phyloP scores from a whole-genome alignment of 1,140 invertebrate genomes.

The Ditylenchus dipsaci region DNA sequence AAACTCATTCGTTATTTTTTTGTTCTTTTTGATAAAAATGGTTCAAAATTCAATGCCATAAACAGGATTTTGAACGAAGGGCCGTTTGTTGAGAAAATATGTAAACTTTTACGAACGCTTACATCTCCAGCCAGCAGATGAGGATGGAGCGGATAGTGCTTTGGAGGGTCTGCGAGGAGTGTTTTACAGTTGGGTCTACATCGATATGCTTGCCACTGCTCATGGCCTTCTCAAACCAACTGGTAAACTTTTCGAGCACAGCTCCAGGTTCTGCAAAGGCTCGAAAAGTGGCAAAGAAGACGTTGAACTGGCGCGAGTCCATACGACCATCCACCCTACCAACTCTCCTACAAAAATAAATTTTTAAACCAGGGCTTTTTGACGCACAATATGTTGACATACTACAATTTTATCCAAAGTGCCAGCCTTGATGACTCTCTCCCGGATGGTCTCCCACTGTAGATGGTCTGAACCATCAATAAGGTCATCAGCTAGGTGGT shows the following conservation, averaged over 20 bases:
- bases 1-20: too few species aligned
- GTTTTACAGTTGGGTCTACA: not conserved
- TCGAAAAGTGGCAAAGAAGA: conserved; percentile 88
- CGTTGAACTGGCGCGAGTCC: conserved; percentile 93
- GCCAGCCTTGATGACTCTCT: conserved; percentile 90
- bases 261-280: conserved; percentile 75
- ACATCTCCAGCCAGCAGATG: conserved; percentile 92
- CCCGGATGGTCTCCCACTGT: conserved; percentile 97
- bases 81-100: too few species aligned
- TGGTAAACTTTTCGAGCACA: conserved; percentile 75
- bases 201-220: not conserved
- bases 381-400: conserved; percentile 63
- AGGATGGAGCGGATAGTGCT: conserved; percentile 64
- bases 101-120: too few species aligned
- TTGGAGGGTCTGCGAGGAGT: not conserved
- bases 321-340: conserved; percentile 76
- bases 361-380: conserved; percentile 11
- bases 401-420: conserved; percentile 86
- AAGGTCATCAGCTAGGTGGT: conserved; percentile 23
- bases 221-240: conserved; percentile 68
- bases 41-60: too few species aligned
- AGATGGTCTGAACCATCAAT: conserved; percentile 80
- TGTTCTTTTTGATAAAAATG: too few species aligned
- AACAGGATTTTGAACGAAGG: too few species aligned
- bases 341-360: conserved; percentile 45